Evolutionary conservation across 2,113 vertebrate species (phyloP).

Genomic region (Ornithorhynchus anatinus): DNA sequence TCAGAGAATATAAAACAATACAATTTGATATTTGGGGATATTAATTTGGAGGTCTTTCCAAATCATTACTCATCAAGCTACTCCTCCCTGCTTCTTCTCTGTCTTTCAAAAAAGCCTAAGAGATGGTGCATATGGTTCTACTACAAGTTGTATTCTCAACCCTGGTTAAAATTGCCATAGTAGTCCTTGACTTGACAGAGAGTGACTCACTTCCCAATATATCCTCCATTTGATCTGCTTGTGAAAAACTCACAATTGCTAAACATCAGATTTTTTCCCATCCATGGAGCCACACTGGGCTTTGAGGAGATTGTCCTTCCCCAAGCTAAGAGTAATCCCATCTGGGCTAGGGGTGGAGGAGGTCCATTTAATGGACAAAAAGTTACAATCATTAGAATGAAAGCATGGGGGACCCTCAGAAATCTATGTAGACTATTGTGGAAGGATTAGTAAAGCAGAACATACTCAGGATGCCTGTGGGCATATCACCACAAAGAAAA

Average conservation of each 20-base stretch:
- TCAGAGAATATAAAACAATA: background rate
- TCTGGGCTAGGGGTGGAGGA: slow-evolving; percentile 12
- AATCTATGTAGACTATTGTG: slow-evolving; percentile 56
- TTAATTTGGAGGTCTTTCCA: background rate
- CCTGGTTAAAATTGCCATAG: background rate
- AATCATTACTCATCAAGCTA: too few species aligned
- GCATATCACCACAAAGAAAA: slow-evolving; percentile 56
- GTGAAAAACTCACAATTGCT: slow-evolving; percentile 15
- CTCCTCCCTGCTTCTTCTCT: background rate
- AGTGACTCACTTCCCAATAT: background rate
- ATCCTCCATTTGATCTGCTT: background rate
- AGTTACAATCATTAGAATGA: slow-evolving; percentile 48
- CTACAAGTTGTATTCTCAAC: too few species aligned
- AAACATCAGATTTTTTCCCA: slow-evolving; percentile 4
- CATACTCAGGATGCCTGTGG: slow-evolving; percentile 58
- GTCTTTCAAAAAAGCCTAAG: background rate
- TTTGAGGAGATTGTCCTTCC: slow-evolving; percentile 28
- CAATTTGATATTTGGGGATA: background rate
- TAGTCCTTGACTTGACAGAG: background rate
- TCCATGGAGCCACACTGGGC: slow-evolving; percentile 22
- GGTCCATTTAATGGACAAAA: slow-evolving; percentile 40
- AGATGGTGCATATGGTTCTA: background rate
- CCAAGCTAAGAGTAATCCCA: slow-evolving; percentile 27
- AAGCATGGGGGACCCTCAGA: slow-evolving; percentile 41
- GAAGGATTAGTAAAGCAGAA: slow-evolving; percentile 47